Evolutionary conservation across 2,888 invertebrate genomes (phyloP), one percentile per base, ranked within the genome.

Genomic region (Agrotis clavis): DNA sequence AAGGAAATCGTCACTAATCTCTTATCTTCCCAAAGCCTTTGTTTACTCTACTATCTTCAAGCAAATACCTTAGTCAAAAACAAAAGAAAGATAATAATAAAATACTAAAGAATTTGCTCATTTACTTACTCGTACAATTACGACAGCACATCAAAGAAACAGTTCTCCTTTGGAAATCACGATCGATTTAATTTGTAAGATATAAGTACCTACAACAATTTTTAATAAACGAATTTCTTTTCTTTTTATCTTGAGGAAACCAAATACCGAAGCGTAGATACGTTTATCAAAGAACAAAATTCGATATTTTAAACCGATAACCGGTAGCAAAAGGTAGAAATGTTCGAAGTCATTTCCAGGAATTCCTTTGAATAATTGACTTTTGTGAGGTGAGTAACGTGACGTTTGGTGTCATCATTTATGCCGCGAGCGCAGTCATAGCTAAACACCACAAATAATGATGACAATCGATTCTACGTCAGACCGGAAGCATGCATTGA

Each of bases 141-240:
- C 16, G 30, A 53, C 56, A 69, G 14, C n/a, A 48, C 61, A 50
- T 71, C 63, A 80, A 79, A 67, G 63, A 59, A 67, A 80, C 30
- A 80, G 30, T 35, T 35, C 35, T 18, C 47, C 51, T 66, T 68
- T 62, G 56, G 50, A 71, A 60, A 35, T 51, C 50, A 66, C 70
- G 11, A 41, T 18, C 35, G 60, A 53, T 60, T 67, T 64, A 4
- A 56, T 67, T 19, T 18, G 19, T 61, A 50, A 25, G 54, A 51
- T 50, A 45, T n/a, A 69, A 62, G n/a, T 45, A 18, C 74, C 18
- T 45, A 18, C 79, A 78, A 74, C 54, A 67, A 51, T 66, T 74
- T 79, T 18, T 63, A 54, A 66, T 66, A 59, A 74, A 69, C 25
- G 25, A 69, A 79, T 78, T 75, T 63, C 63, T 64, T 75, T 70